A percentile compares a stretch with the other conserved stretches of the same genome.
These are phyloP conservation scores for Empis livida DNA, from an alignment of 2,888 invertebrate genomes.

Conservation along the genomic window DNA sequence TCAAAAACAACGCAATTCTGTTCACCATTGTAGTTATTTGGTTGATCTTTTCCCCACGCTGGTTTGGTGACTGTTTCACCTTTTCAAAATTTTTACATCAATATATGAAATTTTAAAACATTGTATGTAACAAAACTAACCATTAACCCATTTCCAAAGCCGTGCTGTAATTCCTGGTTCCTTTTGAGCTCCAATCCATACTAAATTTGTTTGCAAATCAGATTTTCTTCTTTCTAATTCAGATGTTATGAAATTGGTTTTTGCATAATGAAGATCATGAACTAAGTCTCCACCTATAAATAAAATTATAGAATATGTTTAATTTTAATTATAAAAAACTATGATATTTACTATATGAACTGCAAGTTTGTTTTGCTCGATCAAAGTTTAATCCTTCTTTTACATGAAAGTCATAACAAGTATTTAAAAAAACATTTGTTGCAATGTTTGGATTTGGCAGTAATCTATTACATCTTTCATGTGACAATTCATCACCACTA, in stretches of 20 bases:
- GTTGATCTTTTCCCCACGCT: conserved; percentile 87
- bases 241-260: conserved; percentile 45
- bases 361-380: conserved; percentile 65
- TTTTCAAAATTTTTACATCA: conserved; percentile 29
- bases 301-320: background rate
- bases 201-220: conserved; percentile 68
- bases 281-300: conserved; percentile 32
- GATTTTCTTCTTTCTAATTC: conserved; percentile 70
- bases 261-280: conserved; percentile 32
- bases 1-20: conserved; percentile 91
- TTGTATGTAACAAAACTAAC: conserved; percentile 38
- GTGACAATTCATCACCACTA: conserved; percentile 80
- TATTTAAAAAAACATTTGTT: conserved; percentile 68
- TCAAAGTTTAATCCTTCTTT: conserved; percentile 71
- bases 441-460: conserved; percentile 58
- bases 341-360: conserved; percentile 48
- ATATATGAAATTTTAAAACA: too few species aligned
- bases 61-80: conserved; percentile 67
- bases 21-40: conserved; percentile 90
- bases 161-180: conserved; percentile 71
- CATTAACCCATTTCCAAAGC: conserved; percentile 84
- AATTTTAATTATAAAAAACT: too few species aligned
- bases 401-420: conserved; percentile 80
- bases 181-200: conserved; percentile 85
- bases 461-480: conserved; percentile 67